Conservation (phyloP, 1,140 invertebrate genomes). For the Lepidurus couesii region DNA sequence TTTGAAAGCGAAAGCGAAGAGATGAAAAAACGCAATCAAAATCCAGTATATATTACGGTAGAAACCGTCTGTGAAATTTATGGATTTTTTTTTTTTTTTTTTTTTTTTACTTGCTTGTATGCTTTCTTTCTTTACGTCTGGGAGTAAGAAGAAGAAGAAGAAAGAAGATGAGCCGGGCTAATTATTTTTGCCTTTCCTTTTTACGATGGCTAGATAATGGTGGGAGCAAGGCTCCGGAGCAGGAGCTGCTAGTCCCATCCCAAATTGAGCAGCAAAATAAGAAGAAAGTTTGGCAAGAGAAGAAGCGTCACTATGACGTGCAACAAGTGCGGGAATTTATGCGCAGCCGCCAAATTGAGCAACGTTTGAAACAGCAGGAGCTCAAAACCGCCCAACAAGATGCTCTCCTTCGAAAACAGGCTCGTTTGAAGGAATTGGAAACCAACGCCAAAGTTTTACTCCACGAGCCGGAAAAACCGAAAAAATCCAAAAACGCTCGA, state of each 20-base stretch:
- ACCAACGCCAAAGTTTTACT: not conserved
- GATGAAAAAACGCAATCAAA: too few relatives aligned
- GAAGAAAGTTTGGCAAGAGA: not conserved
- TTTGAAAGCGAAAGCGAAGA: too few relatives aligned
- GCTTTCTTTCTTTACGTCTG: too few relatives aligned
- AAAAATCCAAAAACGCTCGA: not conserved
- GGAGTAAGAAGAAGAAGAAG: too few relatives aligned
- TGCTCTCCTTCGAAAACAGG: not conserved
- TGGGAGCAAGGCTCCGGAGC: not conserved
- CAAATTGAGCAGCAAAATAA: not conserved
- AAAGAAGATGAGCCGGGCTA: not conserved
- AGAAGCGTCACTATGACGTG: not conserved
- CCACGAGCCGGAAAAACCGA: not conserved
- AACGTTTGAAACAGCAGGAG: not conserved
- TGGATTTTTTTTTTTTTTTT: too few relatives aligned
- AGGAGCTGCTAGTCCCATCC: not conserved
- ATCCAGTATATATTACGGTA: too few relatives aligned
- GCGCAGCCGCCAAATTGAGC: not conserved
- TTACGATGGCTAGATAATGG: not conserved
- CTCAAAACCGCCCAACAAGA: not conserved
- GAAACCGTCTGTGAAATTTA: too few relatives aligned
- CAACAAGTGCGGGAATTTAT: not conserved
- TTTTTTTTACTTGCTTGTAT: too few relatives aligned
- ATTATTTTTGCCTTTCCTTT: conserved; percentile 6
- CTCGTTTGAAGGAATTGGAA: not conserved